These are phyloP conservation scores for Musca domestica DNA, from an alignment of 1,140 invertebrate species.

Conservation along the genomic window DNA sequence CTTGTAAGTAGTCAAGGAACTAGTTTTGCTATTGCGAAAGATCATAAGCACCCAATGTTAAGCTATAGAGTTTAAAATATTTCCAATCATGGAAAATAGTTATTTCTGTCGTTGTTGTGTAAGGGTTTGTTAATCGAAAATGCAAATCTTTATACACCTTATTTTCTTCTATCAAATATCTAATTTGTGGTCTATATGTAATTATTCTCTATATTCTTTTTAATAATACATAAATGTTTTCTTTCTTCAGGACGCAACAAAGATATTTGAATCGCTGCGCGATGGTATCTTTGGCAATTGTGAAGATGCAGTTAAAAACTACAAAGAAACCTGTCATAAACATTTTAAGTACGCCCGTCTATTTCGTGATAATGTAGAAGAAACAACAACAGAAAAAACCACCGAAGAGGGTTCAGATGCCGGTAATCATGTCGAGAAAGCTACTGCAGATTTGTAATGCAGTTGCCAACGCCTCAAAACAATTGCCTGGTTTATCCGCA, in stretches of 20 bases:
- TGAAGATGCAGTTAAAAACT: constrained; percentile 66
- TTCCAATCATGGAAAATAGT: too few relatives aligned
- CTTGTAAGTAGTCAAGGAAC: too few relatives aligned
- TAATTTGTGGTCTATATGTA: too few relatives aligned
- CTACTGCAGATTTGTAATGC: constrained; percentile 31
- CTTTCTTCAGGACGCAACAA: constrained; percentile 68
- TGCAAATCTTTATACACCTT: too few relatives aligned
- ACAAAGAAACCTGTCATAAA: constrained; percentile 68
- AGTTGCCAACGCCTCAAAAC: not conserved
- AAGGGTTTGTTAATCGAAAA: too few relatives aligned
- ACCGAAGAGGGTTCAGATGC: constrained; percentile 26
- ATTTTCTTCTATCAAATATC: too few relatives aligned
- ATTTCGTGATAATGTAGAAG: constrained; percentile 56
- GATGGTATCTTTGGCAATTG: constrained; percentile 76
- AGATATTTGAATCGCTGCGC: constrained; percentile 72
- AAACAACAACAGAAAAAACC: constrained; percentile 40
- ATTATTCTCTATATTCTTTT: too few relatives aligned
- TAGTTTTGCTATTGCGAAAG: too few relatives aligned
- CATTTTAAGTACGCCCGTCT: constrained; percentile 73
- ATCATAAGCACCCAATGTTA: too few relatives aligned
- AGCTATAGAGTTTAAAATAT: too few relatives aligned
- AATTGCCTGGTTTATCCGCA: not conserved
- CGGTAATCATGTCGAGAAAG: constrained; percentile 34
- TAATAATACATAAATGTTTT: constrained; percentile 34
- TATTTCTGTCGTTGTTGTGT: too few relatives aligned